Evolutionary conservation across 1,140 invertebrate species (phyloP).

Genomic region (Aleiodes sp.): DNA sequence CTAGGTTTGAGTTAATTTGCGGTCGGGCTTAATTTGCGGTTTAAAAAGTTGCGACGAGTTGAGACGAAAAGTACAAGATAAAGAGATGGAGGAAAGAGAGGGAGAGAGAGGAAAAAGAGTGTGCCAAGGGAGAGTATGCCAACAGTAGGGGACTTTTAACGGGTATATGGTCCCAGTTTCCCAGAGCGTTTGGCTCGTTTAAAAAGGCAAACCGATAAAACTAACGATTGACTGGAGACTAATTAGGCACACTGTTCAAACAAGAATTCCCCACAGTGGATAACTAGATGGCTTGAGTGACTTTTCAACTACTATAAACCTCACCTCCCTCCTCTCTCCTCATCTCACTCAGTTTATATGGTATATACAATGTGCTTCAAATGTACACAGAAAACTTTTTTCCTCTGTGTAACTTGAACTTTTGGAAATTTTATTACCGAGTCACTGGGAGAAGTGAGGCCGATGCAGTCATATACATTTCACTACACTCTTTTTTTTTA

Average conservation of each 20-base stretch:
- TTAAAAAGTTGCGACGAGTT: constrained; percentile 6
- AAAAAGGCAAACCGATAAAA: constrained; percentile 27
- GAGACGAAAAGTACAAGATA: background rate
- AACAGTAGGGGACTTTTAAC: background rate
- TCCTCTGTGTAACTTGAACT: constrained; percentile 5
- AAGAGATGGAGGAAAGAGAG: too few species aligned
- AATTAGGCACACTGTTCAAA: constrained; percentile 33
- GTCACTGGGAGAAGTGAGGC: background rate
- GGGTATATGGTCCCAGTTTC: background rate
- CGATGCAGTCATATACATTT: background rate
- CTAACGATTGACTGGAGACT: constrained; percentile 34
- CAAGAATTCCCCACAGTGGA: constrained; percentile 21
- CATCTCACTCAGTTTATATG: background rate
- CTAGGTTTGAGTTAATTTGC: background rate
- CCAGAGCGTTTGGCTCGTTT: background rate
- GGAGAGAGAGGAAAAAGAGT: background rate
- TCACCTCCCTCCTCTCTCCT: background rate
- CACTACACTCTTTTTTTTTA: background rate
- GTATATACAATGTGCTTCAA: constrained; percentile 1
- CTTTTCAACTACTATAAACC: constrained; percentile 7
- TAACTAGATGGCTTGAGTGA: constrained; percentile 16
- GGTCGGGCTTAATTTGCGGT: background rate
- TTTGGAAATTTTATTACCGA: constrained; percentile 8
- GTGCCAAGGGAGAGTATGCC: background rate
- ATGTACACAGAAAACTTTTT: constrained; percentile 7